Percentiles rank a stretch among this genome's conserved stretches.
phyloP scores from a whole-genome alignment of 2,797 vertebrate genomes.

The Cryptoprocta ferox region DNA sequence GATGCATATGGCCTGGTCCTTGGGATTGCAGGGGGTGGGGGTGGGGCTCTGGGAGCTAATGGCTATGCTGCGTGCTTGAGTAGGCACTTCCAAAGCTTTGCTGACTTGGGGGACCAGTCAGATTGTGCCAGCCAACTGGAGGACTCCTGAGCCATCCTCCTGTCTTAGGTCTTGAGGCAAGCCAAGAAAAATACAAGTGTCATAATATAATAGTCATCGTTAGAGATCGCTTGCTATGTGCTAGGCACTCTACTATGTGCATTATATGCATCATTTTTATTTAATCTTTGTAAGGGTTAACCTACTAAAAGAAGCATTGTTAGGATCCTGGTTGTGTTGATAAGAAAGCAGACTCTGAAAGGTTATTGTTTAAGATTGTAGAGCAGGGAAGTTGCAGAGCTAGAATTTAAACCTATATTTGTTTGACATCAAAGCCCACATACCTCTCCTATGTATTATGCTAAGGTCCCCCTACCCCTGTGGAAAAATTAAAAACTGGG shows the following conservation, averaged over 20 bases:
- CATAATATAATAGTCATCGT: not conserved
- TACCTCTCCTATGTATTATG: not conserved
- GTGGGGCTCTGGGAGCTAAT: not conserved
- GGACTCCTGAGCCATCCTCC: not conserved
- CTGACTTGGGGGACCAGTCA: conserved; percentile 15
- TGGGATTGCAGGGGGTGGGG: not conserved
- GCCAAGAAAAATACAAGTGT: not conserved
- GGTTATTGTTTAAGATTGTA: not conserved
- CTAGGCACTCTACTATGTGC: not conserved
- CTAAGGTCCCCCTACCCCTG: not conserved
- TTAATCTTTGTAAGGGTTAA: not conserved
- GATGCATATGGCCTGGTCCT: not conserved
- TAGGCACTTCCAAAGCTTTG: not conserved
- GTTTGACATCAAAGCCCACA: not conserved
- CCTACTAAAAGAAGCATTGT: not conserved
- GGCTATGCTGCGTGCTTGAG: not conserved
- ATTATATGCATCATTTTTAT: not conserved
- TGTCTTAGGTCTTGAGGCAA: not conserved
- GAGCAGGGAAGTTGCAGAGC: not conserved
- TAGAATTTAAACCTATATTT: not conserved
- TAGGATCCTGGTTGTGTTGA: not conserved
- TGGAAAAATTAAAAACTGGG: not conserved
- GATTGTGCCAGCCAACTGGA: not conserved
- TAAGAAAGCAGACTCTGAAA: not conserved
- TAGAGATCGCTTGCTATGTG: not conserved